Evolutionary conservation across 2,797 vertebrate genomes (phyloP).

Genomic region (Sylvilagus floridanus): DNA sequence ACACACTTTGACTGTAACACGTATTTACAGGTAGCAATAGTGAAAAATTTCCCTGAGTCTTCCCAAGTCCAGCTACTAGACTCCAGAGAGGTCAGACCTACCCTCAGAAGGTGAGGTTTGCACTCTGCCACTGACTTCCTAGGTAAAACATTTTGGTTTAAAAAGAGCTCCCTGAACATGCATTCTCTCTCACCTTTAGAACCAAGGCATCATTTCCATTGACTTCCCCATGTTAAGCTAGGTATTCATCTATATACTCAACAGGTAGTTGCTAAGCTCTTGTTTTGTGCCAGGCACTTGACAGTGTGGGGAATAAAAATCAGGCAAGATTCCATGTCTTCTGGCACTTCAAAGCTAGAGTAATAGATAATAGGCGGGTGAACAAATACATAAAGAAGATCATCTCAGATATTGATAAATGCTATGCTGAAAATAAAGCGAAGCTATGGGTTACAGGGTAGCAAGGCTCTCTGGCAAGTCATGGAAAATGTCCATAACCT

Average conservation of each 20-base stretch:
- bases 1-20: not conserved
- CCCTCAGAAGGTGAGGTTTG: not conserved
- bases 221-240: not conserved
- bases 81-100: not conserved
- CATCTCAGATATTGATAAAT: not conserved
- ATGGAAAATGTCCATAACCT: not conserved
- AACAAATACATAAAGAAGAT: constrained; percentile 1
- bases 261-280: not conserved
- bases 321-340: not conserved
- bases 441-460: not conserved
- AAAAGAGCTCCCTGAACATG: not conserved
- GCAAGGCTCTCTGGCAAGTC: not conserved
- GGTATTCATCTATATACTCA: constrained; percentile 13
- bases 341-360: not conserved
- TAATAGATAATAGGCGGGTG: not conserved
- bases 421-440: not conserved
- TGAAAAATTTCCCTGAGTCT: not conserved
- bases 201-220: not conserved
- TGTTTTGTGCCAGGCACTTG: not conserved
- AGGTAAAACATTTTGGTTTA: no score
- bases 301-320: not conserved
- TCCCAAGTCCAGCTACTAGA: not conserved
- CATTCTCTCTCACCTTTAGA: not conserved
- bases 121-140: not conserved
- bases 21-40: not conserved